A percentile compares a stretch with the other conserved stretches of the same genome.
These are phyloP conservation scores for Pelosia muscerda DNA, from an alignment of 2,888 invertebrate species.

Conservation along the genomic window DNA sequence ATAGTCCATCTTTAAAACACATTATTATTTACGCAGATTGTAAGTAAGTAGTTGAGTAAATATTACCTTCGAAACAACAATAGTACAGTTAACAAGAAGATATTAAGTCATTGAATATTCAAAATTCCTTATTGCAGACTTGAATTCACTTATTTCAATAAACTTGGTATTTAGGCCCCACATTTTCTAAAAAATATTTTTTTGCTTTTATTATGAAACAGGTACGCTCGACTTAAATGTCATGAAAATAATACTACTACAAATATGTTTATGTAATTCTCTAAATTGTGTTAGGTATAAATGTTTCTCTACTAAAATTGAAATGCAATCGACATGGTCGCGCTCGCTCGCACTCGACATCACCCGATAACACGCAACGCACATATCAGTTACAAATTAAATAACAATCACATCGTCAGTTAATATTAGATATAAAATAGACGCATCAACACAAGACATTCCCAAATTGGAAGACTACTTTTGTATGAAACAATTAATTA, in stretches of 20 bases:
- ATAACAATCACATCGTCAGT: slow-evolving; percentile 47
- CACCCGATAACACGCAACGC: slow-evolving; percentile 24
- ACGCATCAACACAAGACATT: slow-evolving; percentile 64
- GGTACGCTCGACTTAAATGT: slow-evolving; percentile 77
- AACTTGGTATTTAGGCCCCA: slow-evolving; percentile 69
- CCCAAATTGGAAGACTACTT: slow-evolving; percentile 79
- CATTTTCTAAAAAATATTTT: slow-evolving; percentile 63
- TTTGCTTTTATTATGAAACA: slow-evolving; percentile 67
- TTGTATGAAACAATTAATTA: slow-evolving; percentile 58
- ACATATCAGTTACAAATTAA: slow-evolving; percentile 48
- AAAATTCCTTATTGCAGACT: slow-evolving; percentile 47
- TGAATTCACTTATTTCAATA: slow-evolving; percentile 48
- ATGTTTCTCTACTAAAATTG: slow-evolving; percentile 56
- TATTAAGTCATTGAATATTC: slow-evolving; percentile 53
- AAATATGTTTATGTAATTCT: slow-evolving; percentile 52
- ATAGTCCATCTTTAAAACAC: slow-evolving; percentile 22
- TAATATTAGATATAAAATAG: slow-evolving; percentile 55
- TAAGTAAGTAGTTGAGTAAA: slow-evolving; percentile 44
- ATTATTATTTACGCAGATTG: slow-evolving; percentile 20
- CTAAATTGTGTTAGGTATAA: slow-evolving; percentile 51
- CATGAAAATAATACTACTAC: slow-evolving; percentile 68
- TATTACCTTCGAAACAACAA: slow-evolving; percentile 38
- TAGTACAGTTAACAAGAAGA: slow-evolving; percentile 27
- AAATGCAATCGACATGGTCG: slow-evolving; percentile 56
- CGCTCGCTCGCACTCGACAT: slow-evolving; percentile 25